These are phyloP conservation scores for Drosophila pseudotalamancana DNA, from an alignment of 2,888 invertebrate genomes.

Conservation along the genomic window DNA sequence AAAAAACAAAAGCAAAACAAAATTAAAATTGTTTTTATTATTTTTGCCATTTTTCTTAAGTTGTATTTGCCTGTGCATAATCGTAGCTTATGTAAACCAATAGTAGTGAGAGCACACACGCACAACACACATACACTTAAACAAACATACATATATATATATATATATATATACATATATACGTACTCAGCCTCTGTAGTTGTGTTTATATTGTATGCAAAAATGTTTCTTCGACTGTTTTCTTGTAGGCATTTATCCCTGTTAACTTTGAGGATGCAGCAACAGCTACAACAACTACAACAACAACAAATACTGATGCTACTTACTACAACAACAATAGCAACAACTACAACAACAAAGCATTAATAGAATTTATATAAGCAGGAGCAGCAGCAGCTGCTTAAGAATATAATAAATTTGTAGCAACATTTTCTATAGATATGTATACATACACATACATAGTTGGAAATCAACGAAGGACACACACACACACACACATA, in stretches of 20 bases:
- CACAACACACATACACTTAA: conserved; percentile 14
- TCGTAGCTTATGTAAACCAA: conserved; percentile 40
- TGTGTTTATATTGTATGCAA: conserved; percentile 41
- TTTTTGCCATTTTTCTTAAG: conserved; percentile 7
- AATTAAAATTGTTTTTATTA: conserved; percentile 1
- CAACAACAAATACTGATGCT: conserved; percentile 47
- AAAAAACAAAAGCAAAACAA: conserved; percentile 4
- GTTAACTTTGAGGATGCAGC: conserved; percentile 84
- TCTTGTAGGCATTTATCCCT: conserved; percentile 85
- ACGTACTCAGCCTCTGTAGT: conserved; percentile 18
- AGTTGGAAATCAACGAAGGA: conserved; percentile 26
- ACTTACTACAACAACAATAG: conserved; percentile 48
- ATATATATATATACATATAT: conserved; percentile 15
- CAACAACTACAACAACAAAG: conserved; percentile 57
- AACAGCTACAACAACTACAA: conserved; percentile 54
- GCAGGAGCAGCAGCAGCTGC: conserved; percentile 27
- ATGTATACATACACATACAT: conserved; percentile 11
- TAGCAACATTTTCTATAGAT: conserved; percentile 32
- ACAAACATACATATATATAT: too few relatives aligned
- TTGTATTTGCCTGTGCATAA: conserved; percentile 51
- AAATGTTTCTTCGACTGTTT: conserved; percentile 67
- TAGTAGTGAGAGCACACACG: conserved; percentile 47
- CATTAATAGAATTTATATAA: conserved; percentile 63
- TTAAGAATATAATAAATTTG: conserved; percentile 30
- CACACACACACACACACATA: conserved; percentile 39